phyloP scores from a whole-genome alignment of 2,888 invertebrate species.

The Zootermopsis nevadensis region DNA sequence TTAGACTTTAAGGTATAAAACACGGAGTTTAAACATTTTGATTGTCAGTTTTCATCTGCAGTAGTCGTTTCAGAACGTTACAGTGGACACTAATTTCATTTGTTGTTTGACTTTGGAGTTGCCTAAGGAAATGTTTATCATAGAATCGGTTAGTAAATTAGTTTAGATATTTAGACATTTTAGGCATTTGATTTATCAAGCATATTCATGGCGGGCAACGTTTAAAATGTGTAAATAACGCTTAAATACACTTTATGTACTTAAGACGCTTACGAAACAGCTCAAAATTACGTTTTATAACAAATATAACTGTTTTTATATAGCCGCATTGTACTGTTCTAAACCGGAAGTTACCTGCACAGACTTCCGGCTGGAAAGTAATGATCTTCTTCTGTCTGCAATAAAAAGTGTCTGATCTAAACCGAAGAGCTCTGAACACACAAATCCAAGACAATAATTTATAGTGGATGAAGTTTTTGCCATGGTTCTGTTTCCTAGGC shows the following conservation, averaged over 20 bases:
- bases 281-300: neutral
- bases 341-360: neutral
- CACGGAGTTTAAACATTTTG: neutral
- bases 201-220: neutral
- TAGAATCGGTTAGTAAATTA: neutral
- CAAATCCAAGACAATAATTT: neutral
- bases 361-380: neutral
- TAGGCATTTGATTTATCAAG: too few species aligned
- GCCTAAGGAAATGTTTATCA: neutral
- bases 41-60: neutral
- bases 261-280: neutral
- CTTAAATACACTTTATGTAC: neutral
- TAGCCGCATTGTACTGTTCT: neutral
- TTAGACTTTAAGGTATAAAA: slow-evolving; percentile 12
- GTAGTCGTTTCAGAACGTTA: neutral
- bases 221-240: neutral
- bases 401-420: neutral
- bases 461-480: neutral
- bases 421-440: neutral
- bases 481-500: neutral
- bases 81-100: slow-evolving; percentile 21
- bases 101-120: neutral
- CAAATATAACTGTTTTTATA: neutral
- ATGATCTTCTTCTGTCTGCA: neutral
- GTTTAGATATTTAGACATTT: too few species aligned